Base-by-base conservation (phyloP, 2,797 vertebrate species). In the Sebastes baramenuke region DNA sequence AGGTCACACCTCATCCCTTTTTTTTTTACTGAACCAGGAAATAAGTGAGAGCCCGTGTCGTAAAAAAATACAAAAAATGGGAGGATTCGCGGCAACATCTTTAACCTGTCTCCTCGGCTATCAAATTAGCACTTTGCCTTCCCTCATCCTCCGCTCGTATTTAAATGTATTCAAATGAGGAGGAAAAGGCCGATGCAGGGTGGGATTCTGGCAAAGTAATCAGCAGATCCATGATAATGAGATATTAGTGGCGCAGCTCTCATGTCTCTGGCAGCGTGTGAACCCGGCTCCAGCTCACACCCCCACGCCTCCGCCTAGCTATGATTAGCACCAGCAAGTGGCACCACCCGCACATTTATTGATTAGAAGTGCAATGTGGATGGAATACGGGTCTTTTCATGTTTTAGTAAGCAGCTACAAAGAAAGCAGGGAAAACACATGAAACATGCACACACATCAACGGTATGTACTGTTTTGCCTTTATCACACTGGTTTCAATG, bases 121-220 rank as follows among this genome's bases (percentile, higher is more conserved):
- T 88, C 80, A 87, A 89, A 91, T 91, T 83, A 93, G 66, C 82
- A 66, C 81, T 76, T 60, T 74, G 58, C 67, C 72, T 78, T 73
- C 77, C 75, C 75, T 77, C 73, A 61, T 79, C 29, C 72, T 54
- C 34, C 69, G 22, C 82, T 72, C 27, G n/a, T 91, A 94, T 94
- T 93, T 81, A 93, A 92, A 94, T 95, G 58, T 89, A 94, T 95
- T 94, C 55, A 94, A 87, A 94, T 93, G 79, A 87, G 85, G 73
- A 83, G 73, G 70, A 72, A 89, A 91, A 91, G 88, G 90, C 87
- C 55, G 73, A 77, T 67, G 58, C 80, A 75, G 88, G 91, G 79
- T 65, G 89, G 84, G 66, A 88, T 73, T 84, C 67, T 72, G 62
- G 82, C 36, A 87, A 79, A 86, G 80, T 89, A 94, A 95, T 94